These are phyloP conservation scores for Acromyrmex charruanus DNA, from an alignment of 1,140 invertebrate species.

Conservation along the genomic window DNA sequence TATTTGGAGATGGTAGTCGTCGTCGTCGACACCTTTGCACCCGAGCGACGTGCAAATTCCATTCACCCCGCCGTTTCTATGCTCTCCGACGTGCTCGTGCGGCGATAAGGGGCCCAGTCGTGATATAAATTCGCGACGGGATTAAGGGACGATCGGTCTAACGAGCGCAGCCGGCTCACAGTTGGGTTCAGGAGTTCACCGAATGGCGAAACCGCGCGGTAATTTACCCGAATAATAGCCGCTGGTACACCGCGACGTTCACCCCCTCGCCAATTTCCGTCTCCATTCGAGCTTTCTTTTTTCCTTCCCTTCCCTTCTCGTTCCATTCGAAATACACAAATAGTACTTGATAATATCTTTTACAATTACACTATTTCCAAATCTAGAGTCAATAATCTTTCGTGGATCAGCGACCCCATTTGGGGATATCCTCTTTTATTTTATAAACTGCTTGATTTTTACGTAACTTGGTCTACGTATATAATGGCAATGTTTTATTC, in stretches of 20 bases:
- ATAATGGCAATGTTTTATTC: too few relatives aligned
- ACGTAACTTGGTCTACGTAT: too few relatives aligned
- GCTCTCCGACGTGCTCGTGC: conserved; percentile 68
- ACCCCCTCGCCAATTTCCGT: conserved; percentile 17
- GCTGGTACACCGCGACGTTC: conserved; percentile 70
- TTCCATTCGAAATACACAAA: background rate
- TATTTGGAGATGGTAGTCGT: conserved; percentile 39
- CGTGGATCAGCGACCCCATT: too few relatives aligned
- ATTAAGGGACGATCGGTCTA: conserved; percentile 81
- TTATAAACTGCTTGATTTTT: too few relatives aligned
- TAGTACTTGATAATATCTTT: background rate
- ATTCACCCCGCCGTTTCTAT: conserved; percentile 67
- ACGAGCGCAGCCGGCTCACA: conserved; percentile 76
- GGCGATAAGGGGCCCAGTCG: conserved; percentile 79
- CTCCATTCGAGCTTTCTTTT: background rate
- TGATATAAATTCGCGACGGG: conserved; percentile 81
- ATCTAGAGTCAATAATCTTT: background rate
- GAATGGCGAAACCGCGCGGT: conserved; percentile 79
- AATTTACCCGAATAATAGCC: conserved; percentile 79
- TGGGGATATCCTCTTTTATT: too few relatives aligned
- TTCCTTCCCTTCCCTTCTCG: background rate
- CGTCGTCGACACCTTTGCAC: conserved; percentile 39
- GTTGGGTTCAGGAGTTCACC: conserved; percentile 77
- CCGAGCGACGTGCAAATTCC: conserved; percentile 68
- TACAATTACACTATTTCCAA: background rate